A percentile compares a stretch with the other conserved stretches of the same genome.
Evolutionary conservation across 2,113 vertebrate genomes (phyloP).

Genomic region (Hippocampus mohnikei): DNA sequence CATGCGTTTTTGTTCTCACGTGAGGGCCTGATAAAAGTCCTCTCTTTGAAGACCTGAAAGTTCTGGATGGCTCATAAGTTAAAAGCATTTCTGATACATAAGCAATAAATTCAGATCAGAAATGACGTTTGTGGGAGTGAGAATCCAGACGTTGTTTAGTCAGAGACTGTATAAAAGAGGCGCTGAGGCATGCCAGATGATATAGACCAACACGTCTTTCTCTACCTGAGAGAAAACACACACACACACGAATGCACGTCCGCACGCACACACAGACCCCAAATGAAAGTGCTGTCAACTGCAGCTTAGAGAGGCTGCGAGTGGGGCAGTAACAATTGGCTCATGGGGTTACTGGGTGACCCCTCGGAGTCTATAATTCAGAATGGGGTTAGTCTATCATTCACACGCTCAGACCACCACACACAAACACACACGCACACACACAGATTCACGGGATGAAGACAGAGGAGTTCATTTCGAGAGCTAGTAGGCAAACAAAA

Average conservation of each 20-base stretch:
- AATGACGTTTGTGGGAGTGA: constrained; percentile 88
- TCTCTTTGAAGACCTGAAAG: no score
- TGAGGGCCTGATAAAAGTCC: no score
- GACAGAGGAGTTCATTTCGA: constrained; percentile 88
- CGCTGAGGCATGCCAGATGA: constrained; percentile 86
- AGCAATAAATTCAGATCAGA: constrained; percentile 58
- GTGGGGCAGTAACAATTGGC: constrained; percentile 80
- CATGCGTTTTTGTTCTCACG: no score
- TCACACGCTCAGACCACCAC: constrained; percentile 46
- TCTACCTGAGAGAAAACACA: constrained; percentile 91
- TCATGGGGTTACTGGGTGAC: constrained; percentile 70
- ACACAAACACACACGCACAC: constrained; percentile 50
- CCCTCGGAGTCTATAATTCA: constrained; percentile 97
- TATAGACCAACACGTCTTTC: constrained; percentile 86
- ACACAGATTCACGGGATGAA: constrained; percentile 89
- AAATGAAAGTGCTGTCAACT: constrained; percentile 74
- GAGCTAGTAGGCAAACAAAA: constrained; percentile 10
- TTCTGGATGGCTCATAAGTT: no score
- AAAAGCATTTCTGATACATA: no score
- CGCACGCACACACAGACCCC: constrained; percentile 64
- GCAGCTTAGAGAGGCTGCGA: constrained; percentile 90
- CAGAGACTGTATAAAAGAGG: constrained; percentile 82
- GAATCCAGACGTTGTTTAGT: constrained; percentile 42
- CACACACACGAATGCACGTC: constrained; percentile 72
- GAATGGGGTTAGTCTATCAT: constrained; percentile 85